Base-by-base conservation (phyloP, 2,797 vertebrate species). In the Cirrhinus mrigala region DNA sequence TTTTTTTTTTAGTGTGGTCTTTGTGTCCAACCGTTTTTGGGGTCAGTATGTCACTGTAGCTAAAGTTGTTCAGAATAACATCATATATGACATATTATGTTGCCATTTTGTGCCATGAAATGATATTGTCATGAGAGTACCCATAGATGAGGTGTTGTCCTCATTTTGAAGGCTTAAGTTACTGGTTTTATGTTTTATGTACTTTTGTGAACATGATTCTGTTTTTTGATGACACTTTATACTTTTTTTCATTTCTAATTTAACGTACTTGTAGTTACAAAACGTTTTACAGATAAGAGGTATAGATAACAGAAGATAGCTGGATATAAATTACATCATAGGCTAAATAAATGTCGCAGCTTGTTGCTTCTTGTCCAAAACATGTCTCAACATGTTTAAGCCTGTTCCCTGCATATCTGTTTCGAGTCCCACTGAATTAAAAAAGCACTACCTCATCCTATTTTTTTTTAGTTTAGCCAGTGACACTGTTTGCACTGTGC, bases 301-400 rank as follows among this genome's bases (percentile, higher is more conserved):
- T 50, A 11, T 44, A 78, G 76, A 85, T 71, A 27, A 80, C 10
- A 73, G 62, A 80, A 37, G 44, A 81, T 56, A 68, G 14, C 52
- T 77, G n/a, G 24, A 14, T 68, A 33, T 77, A 52, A n/a, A 76
- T 77, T 12, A 71, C 46, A 85, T 74, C 70, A 69, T 1, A 78
- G 56, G 46, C 12, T 15, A 8, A 71, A 52, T 50, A 73, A 62
- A n/a, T 40, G 74, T 54, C 56, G 62, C 4, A 52, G 40, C 50
- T 54, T 80, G 77, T 85, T 3, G 7, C n/a, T 27, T 83, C 81
- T 66, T 81, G 86, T 81, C 15, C 4, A 50, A 79, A 85, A 85
- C 66, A 37, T 81, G 73, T 71, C 83, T 71, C 27, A 50, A 66
- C 78, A 33, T 81, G 82, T 78, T 68, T 18, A 1, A 62, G 44